phyloP scores from a whole-genome alignment of 2,113 vertebrate genomes.

The human (Homo sapiens) region GRCh38 chrX:16432501-16433000 shows the following conservation, averaged over 20 bases:
- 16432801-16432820: not conserved
- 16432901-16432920: not conserved
- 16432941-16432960: not conserved
- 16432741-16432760: not conserved
- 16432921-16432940: slow-evolving; percentile 20
- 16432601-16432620: not conserved
- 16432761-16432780: not conserved
- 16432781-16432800: not conserved
- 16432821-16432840: not conserved
- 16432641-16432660: not conserved
- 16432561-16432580: not conserved
- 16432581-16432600: not conserved
- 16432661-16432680: not conserved
- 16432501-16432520: not conserved
- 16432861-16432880: not conserved
- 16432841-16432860: slow-evolving; percentile 7
- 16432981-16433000: not conserved
- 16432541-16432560: slow-evolving; percentile 2
- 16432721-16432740: not conserved
- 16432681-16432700: not conserved
- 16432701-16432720: not conserved
- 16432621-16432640: not conserved
- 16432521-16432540: not conserved
- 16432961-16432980: not conserved
- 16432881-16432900: not conserved